Evolutionary conservation across 2,113 vertebrate genomes (phyloP).

Genomic region (Lampris megalopsis): DNA sequence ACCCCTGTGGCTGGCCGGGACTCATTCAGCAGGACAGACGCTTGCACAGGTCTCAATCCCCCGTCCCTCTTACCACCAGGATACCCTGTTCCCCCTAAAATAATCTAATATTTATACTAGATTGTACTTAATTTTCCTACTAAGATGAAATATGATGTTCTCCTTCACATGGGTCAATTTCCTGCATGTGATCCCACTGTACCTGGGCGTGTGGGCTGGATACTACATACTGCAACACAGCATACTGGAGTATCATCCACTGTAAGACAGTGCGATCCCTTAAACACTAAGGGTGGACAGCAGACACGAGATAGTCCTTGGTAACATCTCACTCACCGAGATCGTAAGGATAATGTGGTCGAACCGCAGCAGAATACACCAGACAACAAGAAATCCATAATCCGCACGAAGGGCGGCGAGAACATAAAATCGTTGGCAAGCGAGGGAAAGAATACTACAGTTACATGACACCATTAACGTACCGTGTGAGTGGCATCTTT

Average conservation of each 20-base stretch:
- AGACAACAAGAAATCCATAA: conserved; percentile 24
- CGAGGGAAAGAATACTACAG: conserved; percentile 23
- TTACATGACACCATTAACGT: conserved; percentile 36
- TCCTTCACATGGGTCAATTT: conserved; percentile 68
- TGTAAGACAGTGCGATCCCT: conserved; percentile 25
- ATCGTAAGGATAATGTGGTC: conserved; percentile 20
- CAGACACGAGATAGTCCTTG: conserved; percentile 35
- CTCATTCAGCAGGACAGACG: too few species aligned
- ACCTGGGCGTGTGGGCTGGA: conserved; percentile 54
- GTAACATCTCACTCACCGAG: conserved; percentile 49
- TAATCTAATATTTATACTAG: too few species aligned
- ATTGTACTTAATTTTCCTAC: background rate
- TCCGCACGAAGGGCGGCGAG: conserved; percentile 6
- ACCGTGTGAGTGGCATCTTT: conserved; percentile 87
- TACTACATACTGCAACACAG: conserved; percentile 27
- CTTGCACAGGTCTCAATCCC: too few species aligned
- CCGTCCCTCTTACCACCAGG: too few species aligned
- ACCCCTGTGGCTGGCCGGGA: too few species aligned
- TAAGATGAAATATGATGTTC: conserved; percentile 37
- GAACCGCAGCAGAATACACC: conserved; percentile 37
- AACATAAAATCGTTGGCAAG: conserved; percentile 42
- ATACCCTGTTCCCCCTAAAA: too few species aligned
- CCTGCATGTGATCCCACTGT: conserved; percentile 44
- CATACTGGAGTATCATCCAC: background rate
- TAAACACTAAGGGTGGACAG: conserved; percentile 34